Conservation (phyloP, 2,797 vertebrate species). For the Gobionotothen gibberifrons region DNA sequence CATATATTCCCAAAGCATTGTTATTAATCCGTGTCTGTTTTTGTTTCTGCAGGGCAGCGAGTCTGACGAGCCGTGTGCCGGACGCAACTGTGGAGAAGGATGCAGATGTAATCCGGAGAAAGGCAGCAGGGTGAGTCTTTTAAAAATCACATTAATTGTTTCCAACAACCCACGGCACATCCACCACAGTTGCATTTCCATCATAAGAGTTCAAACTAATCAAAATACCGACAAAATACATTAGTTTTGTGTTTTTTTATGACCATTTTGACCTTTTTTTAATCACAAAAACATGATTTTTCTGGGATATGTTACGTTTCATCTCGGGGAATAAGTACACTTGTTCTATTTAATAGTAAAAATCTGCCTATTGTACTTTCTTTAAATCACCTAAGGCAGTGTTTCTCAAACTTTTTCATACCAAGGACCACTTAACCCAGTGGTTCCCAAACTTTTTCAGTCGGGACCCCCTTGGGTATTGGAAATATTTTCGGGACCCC, state of each 20-base stretch:
- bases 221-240: not conserved
- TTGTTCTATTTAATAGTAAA: too few species aligned
- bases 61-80: conserved; percentile 84
- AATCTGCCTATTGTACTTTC: too few species aligned
- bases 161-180: not conserved
- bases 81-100: conserved; percentile 87
- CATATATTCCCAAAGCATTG: not conserved
- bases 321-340: not conserved
- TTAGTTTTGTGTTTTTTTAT: not conserved
- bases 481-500: too few species aligned
- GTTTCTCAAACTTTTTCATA: too few species aligned
- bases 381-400: too few species aligned
- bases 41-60: conserved; percentile 83
- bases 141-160: not conserved
- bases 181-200: not conserved
- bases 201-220: not conserved
- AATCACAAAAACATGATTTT: not conserved
- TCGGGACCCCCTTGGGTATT: too few species aligned
- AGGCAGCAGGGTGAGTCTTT: conserved; percentile 89
- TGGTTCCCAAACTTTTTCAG: too few species aligned
- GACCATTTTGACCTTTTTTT: not conserved
- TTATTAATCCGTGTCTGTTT: conserved; percentile 31
- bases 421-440: too few species aligned
- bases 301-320: not conserved
- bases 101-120: conserved; percentile 92